phyloP scores from a whole-genome alignment of 2,113 vertebrate genomes.

The Eulemur rufifrons region DNA sequence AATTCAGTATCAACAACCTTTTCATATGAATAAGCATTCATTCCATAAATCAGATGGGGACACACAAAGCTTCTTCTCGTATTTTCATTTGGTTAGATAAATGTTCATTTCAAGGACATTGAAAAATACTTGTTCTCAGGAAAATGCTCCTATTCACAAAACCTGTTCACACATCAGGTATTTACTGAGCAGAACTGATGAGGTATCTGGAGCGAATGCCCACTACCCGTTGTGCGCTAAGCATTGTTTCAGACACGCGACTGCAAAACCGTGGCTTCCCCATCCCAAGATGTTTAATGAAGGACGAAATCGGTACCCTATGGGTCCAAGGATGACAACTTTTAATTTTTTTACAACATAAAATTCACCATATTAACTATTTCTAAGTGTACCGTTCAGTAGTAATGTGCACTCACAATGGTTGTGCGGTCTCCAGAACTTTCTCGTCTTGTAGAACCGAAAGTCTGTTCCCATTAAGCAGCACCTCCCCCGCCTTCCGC shows the following conservation, averaged over 20 bases:
- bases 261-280: accelerated
- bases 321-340: not conserved
- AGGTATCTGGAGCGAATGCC: not conserved
- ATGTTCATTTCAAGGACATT: not conserved
- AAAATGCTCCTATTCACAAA: not conserved
- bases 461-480: not conserved
- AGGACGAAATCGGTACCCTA: too few species aligned
- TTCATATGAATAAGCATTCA: too few species aligned
- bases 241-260: accelerated
- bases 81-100: too few species aligned
- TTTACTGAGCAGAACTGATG: not conserved
- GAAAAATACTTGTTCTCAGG: not conserved
- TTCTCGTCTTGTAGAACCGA: not conserved
- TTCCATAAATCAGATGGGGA: not conserved
- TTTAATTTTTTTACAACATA: not conserved
- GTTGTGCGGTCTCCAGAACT: not conserved
- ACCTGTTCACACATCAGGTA: not conserved
- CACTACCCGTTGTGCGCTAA: accelerated
- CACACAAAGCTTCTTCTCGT: accelerated
- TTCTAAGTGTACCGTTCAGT: too few species aligned
- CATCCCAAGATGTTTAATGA: accelerated
- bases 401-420: accelerated
- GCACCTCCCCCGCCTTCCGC: accelerated
- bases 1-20: not conserved
- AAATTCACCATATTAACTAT: not conserved